Evolutionary conservation across 2,113 vertebrate species (phyloP).

Genomic region (Neopipo cinnamomea): DNA sequence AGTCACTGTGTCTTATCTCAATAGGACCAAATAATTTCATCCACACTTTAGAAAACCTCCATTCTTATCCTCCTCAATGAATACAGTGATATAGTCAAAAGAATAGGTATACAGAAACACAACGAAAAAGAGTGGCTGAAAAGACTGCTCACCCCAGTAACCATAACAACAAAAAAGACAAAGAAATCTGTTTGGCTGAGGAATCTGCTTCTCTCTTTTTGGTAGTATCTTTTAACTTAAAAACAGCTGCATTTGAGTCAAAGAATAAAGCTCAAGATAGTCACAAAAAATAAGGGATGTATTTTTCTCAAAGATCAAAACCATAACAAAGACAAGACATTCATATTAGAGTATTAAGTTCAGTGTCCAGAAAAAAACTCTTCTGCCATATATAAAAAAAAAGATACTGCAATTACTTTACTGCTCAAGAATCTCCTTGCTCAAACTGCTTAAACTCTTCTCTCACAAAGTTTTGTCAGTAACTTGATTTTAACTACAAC

Average conservation of each 20-base stretch:
- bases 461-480: background rate
- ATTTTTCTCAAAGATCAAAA: constrained; percentile 70
- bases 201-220: constrained; percentile 15
- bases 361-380: constrained; percentile 63
- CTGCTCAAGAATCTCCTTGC: background rate
- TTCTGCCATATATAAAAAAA: constrained; percentile 43
- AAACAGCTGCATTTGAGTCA: constrained; percentile 2
- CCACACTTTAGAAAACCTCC: background rate
- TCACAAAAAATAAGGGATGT: constrained; percentile 76
- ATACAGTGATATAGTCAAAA: background rate
- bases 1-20: background rate
- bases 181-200: background rate
- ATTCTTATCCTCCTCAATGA: background rate
- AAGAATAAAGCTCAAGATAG: constrained; percentile 59
- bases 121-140: background rate
- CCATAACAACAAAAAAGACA: constrained; percentile 2
- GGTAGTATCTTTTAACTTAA: constrained; percentile 46
- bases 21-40: background rate
- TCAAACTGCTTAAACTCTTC: constrained; percentile 4
- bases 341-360: constrained; percentile 52
- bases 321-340: constrained; percentile 52
- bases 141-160: background rate
- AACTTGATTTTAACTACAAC: constrained; percentile 23
- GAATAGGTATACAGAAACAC: background rate
- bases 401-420: constrained; percentile 1